phyloP scores from a whole-genome alignment of 2,113 vertebrate species.

The Phyllostomus discolor region DNA sequence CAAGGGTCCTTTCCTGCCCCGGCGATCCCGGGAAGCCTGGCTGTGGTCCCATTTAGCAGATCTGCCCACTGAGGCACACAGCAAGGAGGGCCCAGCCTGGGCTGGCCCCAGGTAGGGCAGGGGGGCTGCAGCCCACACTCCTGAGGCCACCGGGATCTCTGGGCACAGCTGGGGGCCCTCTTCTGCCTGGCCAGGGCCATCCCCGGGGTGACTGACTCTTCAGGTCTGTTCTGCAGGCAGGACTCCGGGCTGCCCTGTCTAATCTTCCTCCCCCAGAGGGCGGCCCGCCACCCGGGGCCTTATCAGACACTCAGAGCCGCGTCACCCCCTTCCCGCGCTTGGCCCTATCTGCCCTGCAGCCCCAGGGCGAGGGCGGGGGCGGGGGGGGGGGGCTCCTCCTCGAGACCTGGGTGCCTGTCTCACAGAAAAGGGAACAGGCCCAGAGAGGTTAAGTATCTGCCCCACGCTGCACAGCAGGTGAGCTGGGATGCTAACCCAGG shows the following conservation, averaged over 20 bases:
- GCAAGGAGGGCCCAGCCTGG: neutral
- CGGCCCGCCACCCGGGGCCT: neutral
- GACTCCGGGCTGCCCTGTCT: constrained; percentile 1
- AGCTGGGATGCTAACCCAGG: neutral
- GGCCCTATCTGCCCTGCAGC: neutral
- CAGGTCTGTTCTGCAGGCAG: neutral
- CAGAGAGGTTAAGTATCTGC: neutral
- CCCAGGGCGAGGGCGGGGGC: neutral
- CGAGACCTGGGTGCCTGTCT: neutral
- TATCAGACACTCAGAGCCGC: constrained; percentile 13
- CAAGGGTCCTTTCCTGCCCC: neutral
- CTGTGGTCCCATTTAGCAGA: neutral
- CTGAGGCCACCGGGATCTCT: neutral
- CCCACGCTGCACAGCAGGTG: neutral
- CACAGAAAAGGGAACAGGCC: neutral
- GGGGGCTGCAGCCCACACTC: neutral
- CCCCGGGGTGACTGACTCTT: neutral
- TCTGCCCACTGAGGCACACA: neutral
- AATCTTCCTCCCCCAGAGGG: constrained; percentile 31
- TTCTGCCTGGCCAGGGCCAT: neutral
- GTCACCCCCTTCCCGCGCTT: constrained; percentile 42
- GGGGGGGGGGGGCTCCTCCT: neutral
- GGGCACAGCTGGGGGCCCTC: neutral
- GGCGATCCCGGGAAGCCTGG: accelerated
- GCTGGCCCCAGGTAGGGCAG: accelerated